Conservation (phyloP, 2,888 invertebrate species). For the Dicycla oo region DNA sequence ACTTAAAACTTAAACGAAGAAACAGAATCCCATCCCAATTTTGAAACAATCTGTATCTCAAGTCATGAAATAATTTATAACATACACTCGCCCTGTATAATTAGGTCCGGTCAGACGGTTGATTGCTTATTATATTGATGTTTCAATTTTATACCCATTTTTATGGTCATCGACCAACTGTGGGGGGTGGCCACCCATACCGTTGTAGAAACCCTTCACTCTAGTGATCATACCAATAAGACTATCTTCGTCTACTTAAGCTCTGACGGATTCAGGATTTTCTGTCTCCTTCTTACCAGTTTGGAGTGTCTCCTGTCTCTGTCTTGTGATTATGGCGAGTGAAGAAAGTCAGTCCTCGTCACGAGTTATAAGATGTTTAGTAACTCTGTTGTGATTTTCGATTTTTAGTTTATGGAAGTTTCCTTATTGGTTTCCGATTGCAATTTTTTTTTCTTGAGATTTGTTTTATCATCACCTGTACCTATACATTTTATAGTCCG, state of each 20-base stretch:
- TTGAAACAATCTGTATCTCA: slow-evolving; percentile 83
- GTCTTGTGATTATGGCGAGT: slow-evolving; percentile 80
- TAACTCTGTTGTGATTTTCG: slow-evolving; percentile 51
- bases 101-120: slow-evolving; percentile 85
- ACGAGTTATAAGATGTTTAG: slow-evolving; percentile 59
- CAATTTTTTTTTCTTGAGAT: slow-evolving; percentile 21
- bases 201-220: slow-evolving; percentile 74
- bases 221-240: slow-evolving; percentile 67
- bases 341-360: slow-evolving; percentile 82
- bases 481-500: slow-evolving; percentile 7
- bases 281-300: slow-evolving; percentile 74
- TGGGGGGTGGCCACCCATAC: slow-evolving; percentile 91
- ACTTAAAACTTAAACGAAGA: slow-evolving; percentile 7
- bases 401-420: slow-evolving; percentile 77
- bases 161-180: slow-evolving; percentile 90
- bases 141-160: slow-evolving; percentile 91
- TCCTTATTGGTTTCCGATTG: slow-evolving; percentile 66
- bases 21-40: slow-evolving; percentile 42
- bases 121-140: slow-evolving; percentile 91
- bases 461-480: slow-evolving; percentile 11
- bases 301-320: slow-evolving; percentile 61
- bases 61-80: slow-evolving; percentile 87
- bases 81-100: slow-evolving; percentile 86
- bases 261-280: slow-evolving; percentile 74
- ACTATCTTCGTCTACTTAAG: slow-evolving; percentile 79